Base-by-base conservation (phyloP, 1,140 invertebrate genomes). In the Lucilia sericata region DNA sequence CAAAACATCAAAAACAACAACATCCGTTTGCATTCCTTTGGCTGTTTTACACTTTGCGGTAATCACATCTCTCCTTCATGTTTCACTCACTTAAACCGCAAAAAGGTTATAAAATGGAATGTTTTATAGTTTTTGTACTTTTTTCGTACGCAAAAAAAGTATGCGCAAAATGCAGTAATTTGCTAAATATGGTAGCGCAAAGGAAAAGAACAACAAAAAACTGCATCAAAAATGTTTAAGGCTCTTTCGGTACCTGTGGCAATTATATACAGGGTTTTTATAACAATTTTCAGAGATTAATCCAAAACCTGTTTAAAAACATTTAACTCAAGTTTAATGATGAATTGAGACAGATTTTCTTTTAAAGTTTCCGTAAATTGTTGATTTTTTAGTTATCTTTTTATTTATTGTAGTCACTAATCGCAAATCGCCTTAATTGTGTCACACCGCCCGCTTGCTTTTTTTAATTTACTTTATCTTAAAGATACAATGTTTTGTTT, bases 21-120 rank as follows among this genome's bases (percentile, higher is more conserved):
- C 65, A 70, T 70, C 65, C 65, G 65, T 70, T 70, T 25, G 19
- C 65, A 70, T 70, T 70, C 65, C n/a, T 70, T 70, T 25, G n/a
- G 65, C 12, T 70, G 65, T 70, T 70, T 70, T 70, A 70, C 65
- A 70, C 65, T 70, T 70, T 70, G 65, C 65, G 65, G 65, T 70
- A 70, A 70, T 70, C 65, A 70, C 65, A 70, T 70, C 65, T 70
- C 65, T 70, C 65, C 65, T 70, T 70, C 65, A 70, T 70, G 65
- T 70, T 70, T 70, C 19, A 70, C 65, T 70, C n/a, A 70, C 65
- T 70, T 10, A 25, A 70, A 70, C 65, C 65, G 65, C 65, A 70
- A 21, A 70, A 70, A 70, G 19, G 65, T 70, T 70, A 70, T 70
- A 70, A 21, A 25, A 70, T 70, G 65, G 65, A 70, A 70, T 70